Base-by-base conservation (phyloP, 2,888 invertebrate genomes). In the Rhabditoides inermis region DNA sequence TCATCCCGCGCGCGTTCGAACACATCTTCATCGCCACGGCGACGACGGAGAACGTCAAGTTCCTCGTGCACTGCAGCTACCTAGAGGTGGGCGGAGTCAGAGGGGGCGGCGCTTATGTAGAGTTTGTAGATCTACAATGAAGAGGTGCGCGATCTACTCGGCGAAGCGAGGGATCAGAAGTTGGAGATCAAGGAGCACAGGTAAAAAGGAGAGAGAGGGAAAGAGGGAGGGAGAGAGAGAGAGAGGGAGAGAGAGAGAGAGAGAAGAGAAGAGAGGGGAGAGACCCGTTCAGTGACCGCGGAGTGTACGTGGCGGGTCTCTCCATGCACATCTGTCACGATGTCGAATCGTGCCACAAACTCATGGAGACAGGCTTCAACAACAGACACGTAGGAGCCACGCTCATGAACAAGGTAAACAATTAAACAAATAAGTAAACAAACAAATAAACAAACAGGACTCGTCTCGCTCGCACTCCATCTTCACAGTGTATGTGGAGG, bases 341-440 rank as follows among this genome's bases (percentile, higher is more conserved):
- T 76, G 86, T 86, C 0, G 72, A 79, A 0, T 87, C 89, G 70
- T 89, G 89, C 74, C 84, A 86, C 61, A 79, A 82, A 23, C 81
- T 88, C 49, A 83, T 90, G 78, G 83, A 83, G 40, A 78, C 83
- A 49, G 90, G 90, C 0, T 86, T 88, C 78, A 84, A 84, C 65
- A 86, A 88, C 77, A 81, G 90, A 30, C 84, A 87, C 18, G 85
- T 86, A 0, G 90, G 88, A 0, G 85, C 88, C 0, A 90, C 90
- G 0, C 81, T 88, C 45, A 90, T 90, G 90, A 90, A 90, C 76
- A 85, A 87, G 1, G 86, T 63, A 4, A 27, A 6, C 23, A 32
- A 32, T 32, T 15, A 10, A 7, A 7, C 7, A 10, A 10, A 32
- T 32, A 7, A 32, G 32, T 32, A 32, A 15, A 32, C 10, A 32